Evolutionary conservation across 2,113 vertebrate species (phyloP).

Genomic region (Mionectes macconnelli): DNA sequence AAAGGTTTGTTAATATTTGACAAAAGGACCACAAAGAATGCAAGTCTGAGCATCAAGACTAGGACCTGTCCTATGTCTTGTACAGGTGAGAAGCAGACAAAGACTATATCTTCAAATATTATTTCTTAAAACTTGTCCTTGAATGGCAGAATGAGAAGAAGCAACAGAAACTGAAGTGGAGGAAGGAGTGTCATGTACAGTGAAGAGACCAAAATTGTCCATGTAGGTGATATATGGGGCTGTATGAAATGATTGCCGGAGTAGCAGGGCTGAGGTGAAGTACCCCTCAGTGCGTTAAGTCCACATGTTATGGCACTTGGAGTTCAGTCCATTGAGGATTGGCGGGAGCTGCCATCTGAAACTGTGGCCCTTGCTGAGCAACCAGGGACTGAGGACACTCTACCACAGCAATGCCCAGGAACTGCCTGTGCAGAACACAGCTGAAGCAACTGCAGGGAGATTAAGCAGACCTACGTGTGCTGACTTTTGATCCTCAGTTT

Average conservation of each 20-base stretch:
- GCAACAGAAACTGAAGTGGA: background rate
- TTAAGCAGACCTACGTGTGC: background rate
- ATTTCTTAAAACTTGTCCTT: background rate
- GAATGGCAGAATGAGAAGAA: background rate
- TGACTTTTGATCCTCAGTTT: background rate
- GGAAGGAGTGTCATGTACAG: background rate
- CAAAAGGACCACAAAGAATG: background rate
- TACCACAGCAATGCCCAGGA: background rate
- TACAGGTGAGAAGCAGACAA: background rate
- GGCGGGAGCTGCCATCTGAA: background rate
- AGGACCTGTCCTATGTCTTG: background rate
- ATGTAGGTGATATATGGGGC: background rate
- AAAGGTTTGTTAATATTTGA: background rate
- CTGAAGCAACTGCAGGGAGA: background rate
- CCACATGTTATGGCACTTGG: accelerated
- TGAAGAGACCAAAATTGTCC: background rate
- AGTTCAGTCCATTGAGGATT: accelerated
- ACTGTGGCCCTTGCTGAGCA: background rate
- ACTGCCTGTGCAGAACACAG: background rate
- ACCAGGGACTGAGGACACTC: background rate
- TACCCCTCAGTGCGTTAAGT: accelerated
- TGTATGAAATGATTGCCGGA: background rate
- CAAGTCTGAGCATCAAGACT: background rate
- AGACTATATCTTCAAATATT: background rate
- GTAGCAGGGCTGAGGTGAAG: background rate